Percentiles rank a stretch among this genome's conserved stretches.
These are phyloP conservation scores for Tricholaema leucomelas DNA, from an alignment of 2,113 vertebrate species.

Conservation along the genomic window DNA sequence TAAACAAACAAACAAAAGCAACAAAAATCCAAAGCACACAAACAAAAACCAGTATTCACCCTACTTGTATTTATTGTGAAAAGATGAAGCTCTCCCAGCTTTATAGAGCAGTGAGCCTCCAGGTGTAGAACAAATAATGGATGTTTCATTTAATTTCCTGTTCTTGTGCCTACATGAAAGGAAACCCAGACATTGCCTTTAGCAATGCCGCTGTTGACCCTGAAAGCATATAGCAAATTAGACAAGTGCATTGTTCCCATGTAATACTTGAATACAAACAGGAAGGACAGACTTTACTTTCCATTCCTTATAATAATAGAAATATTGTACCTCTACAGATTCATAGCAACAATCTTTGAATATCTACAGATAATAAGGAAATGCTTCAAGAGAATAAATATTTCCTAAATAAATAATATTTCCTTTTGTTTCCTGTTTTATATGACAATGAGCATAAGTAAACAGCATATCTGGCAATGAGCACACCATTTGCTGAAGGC, in stretches of 20 bases:
- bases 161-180: not conserved
- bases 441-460: not conserved
- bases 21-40: not conserved
- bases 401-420: no score
- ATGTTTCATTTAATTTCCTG: conserved; percentile 30
- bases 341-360: not conserved
- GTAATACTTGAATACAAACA: not conserved
- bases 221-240: not conserved
- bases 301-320: not conserved
- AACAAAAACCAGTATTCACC: not conserved
- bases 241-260: not conserved
- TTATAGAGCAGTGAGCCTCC: not conserved
- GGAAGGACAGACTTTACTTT: not conserved
- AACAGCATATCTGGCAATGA: not conserved
- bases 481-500: not conserved
- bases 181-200: conserved; percentile 4
- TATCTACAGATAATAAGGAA: not conserved
- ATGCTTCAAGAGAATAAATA: not conserved
- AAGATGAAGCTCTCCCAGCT: not conserved
- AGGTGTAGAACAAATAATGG: conserved; percentile 38
- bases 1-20: not conserved
- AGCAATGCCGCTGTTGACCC: not conserved
- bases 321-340: not conserved
- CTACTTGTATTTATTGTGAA: not conserved
- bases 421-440: not conserved